A percentile compares a stretch with the other conserved stretches of the same genome.
These are phyloP conservation scores for Pelosia muscerda DNA, from an alignment of 2,888 invertebrate genomes.

Conservation along the genomic window DNA sequence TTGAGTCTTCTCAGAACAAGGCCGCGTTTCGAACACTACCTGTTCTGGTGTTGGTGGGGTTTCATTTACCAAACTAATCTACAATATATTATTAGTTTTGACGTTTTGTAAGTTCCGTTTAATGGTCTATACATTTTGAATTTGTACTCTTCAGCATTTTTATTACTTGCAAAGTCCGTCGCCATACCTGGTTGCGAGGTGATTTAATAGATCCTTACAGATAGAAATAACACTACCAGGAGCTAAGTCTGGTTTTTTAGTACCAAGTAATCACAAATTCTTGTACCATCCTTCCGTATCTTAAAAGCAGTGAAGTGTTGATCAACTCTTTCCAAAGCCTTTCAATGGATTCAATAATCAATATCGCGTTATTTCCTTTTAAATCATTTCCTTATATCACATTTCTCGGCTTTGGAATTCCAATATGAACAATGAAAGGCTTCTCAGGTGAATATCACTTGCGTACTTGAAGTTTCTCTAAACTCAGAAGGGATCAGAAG, in stretches of 20 bases:
- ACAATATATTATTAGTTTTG: no score
- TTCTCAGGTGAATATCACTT: constrained; percentile 48
- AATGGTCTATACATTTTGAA: no score
- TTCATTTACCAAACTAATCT: no score
- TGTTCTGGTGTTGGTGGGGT: no score
- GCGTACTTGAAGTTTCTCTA: constrained; percentile 23
- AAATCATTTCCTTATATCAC: constrained; percentile 21
- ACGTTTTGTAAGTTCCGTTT: no score
- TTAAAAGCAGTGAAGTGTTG: background rate
- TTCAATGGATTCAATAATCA: background rate
- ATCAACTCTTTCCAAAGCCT: background rate
- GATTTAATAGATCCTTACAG: background rate
- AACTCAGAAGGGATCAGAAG: constrained; percentile 33
- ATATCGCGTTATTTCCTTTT: constrained; percentile 6
- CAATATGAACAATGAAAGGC: constrained; percentile 37
- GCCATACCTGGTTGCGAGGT: no score
- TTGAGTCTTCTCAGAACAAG: no score
- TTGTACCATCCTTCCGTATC: background rate
- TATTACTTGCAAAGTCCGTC: no score
- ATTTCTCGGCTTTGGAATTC: constrained; percentile 37
- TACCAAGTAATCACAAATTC: background rate
- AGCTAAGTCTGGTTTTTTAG: background rate
- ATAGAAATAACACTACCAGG: background rate
- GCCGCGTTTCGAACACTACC: no score
- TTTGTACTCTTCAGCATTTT: no score